These are phyloP conservation scores for Brachyptera risi DNA, from an alignment of 2,888 invertebrate species.

Conservation along the genomic window DNA sequence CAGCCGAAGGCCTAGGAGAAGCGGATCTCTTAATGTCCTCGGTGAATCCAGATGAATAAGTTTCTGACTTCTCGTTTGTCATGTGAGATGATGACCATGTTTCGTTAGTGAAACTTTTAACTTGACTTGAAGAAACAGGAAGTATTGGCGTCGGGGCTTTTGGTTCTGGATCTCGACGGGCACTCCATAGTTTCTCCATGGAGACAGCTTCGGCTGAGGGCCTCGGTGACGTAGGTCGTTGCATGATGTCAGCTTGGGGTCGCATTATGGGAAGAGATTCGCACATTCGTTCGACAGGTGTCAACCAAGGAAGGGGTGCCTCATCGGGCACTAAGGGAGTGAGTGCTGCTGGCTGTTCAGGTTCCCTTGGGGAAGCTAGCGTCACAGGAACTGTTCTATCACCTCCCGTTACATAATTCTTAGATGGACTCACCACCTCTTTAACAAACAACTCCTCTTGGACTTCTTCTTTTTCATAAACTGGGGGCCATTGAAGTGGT, in stretches of 20 bases:
- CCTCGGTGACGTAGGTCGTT: slow-evolving; percentile 20
- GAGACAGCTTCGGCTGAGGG: slow-evolving; percentile 31
- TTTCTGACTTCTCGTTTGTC: slow-evolving; percentile 16
- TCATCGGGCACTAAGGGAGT: not conserved
- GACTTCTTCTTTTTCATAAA: slow-evolving; percentile 3
- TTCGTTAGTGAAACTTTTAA: slow-evolving; percentile 8
- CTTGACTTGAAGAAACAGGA: too few relatives aligned
- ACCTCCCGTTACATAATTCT: slow-evolving; percentile 25
- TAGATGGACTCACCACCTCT: slow-evolving; percentile 26
- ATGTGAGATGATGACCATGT: slow-evolving; percentile 17
- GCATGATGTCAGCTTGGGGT: slow-evolving; percentile 2
- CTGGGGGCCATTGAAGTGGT: too few relatives aligned
- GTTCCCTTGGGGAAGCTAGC: not conserved
- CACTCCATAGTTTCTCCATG: slow-evolving; percentile 34
- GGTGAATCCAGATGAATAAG: slow-evolving; percentile 2
- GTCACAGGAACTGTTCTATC: slow-evolving; percentile 23
- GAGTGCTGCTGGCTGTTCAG: not conserved
- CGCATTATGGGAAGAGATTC: slow-evolving; percentile 1
- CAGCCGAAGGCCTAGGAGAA: slow-evolving; percentile 43
- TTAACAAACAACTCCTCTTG: slow-evolving; percentile 18
- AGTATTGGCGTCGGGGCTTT: not conserved
- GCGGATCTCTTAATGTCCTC: slow-evolving; percentile 32
- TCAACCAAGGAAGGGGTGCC: not conserved
- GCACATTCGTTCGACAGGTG: not conserved
- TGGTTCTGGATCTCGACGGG: slow-evolving; percentile 24